Conservation (phyloP, 2,888 invertebrate genomes). For the Chouioia cunea region DNA sequence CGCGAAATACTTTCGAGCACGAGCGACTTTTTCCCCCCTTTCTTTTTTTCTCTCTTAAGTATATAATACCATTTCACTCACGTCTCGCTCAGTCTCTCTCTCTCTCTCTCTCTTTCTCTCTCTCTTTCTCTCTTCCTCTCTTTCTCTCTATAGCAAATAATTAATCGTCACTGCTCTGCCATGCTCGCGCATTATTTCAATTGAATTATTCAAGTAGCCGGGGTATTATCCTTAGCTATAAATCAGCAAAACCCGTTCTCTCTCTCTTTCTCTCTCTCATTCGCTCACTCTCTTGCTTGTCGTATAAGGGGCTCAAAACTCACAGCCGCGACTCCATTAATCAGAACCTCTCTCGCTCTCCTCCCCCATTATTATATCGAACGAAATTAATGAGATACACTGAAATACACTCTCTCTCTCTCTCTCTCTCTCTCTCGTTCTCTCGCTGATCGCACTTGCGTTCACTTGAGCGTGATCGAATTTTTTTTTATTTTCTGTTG, state of each 20-base stretch:
- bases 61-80: not conserved
- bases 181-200: constrained; percentile 52
- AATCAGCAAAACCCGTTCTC: constrained; percentile 55
- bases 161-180: constrained; percentile 41
- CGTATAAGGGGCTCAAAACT: constrained; percentile 63
- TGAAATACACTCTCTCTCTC: constrained; percentile 63
- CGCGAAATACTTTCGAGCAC: constrained; percentile 38
- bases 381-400: constrained; percentile 69
- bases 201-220: constrained; percentile 58
- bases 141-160: constrained; percentile 45
- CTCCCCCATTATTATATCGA: constrained; percentile 65
- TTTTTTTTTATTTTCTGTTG: not conserved
- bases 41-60: not conserved
- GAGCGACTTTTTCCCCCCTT: constrained; percentile 9
- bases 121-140: not conserved
- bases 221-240: constrained; percentile 57
- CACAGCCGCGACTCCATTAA: constrained; percentile 63
- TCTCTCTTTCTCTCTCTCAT: constrained; percentile 48
- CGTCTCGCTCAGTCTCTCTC: not conserved
- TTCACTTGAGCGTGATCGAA: not conserved
- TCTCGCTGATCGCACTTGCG: not conserved
- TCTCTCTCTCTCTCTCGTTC: not conserved
- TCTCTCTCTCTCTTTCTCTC: not conserved
- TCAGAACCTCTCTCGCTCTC: constrained; percentile 55
- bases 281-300: constrained; percentile 41